These are phyloP conservation scores for Hartigia nigra DNA, from an alignment of 2,888 invertebrate species.

Conservation along the genomic window DNA sequence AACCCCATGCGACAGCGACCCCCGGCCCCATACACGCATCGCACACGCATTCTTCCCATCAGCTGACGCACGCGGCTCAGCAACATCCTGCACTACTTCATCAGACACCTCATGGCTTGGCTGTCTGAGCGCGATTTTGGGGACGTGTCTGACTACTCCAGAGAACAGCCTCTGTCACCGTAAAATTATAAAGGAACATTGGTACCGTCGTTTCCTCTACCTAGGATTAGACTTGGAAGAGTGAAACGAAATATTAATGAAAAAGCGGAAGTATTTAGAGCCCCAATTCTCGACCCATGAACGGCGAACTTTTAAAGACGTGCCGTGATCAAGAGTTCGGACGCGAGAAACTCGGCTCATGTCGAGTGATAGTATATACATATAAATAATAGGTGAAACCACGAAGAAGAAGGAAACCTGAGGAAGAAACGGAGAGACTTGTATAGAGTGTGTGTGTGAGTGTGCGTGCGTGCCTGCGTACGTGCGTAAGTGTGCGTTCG, in stretches of 20 bases:
- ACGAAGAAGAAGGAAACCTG: constrained; percentile 12
- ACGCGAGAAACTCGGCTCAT: neutral
- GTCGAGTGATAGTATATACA: constrained; percentile 29
- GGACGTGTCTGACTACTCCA: constrained; percentile 33
- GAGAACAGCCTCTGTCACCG: constrained; percentile 32
- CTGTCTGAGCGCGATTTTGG: constrained; percentile 46
- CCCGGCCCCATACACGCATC: constrained; percentile 37
- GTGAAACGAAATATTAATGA: neutral
- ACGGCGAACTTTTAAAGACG: neutral
- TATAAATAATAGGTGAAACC: constrained; percentile 33
- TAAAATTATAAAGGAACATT: neutral
- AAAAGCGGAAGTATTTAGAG: neutral
- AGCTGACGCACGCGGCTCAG: constrained; percentile 55
- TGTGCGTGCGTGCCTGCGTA: neutral
- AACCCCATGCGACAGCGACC: constrained; percentile 43
- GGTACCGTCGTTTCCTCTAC: neutral
- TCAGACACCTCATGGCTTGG: constrained; percentile 61
- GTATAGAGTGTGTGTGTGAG: constrained; percentile 37
- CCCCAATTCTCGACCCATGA: neutral
- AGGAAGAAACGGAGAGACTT: constrained; percentile 21
- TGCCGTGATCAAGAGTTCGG: neutral
- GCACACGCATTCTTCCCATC: constrained; percentile 53
- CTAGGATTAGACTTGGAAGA: neutral
- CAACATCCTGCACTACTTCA: constrained; percentile 56
- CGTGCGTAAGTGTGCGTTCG: constrained; percentile 2